These are phyloP conservation scores for Elegia similella DNA, from an alignment of 2,888 invertebrate species.

Conservation along the genomic window DNA sequence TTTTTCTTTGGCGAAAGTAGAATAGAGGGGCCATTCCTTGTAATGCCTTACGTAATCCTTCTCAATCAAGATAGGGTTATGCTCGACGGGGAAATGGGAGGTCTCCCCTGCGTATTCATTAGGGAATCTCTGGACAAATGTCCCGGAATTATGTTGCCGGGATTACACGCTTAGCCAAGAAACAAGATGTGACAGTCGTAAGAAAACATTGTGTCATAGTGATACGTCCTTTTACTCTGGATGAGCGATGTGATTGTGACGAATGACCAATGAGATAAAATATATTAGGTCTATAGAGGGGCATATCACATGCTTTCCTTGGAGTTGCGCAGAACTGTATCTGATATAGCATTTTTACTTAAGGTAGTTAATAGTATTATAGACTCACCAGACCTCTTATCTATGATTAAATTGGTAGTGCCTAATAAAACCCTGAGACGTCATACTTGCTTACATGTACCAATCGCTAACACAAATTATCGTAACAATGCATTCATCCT, in stretches of 20 bases:
- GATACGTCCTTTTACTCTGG: slow-evolving; percentile 27
- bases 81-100: slow-evolving; percentile 40
- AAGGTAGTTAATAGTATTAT: no score
- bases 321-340: no score
- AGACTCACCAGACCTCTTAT: no score
- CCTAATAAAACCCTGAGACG: no score
- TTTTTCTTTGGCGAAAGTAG: slow-evolving; percentile 46
- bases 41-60: slow-evolving; percentile 59
- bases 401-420: no score
- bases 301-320: no score
- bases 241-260: neutral
- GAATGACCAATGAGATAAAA: neutral
- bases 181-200: slow-evolving; percentile 46
- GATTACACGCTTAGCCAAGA: slow-evolving; percentile 56
- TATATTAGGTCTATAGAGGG: no score
- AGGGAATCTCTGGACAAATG: slow-evolving; percentile 60
- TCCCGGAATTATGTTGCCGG: slow-evolving; percentile 54
- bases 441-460: no score
- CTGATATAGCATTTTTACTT: no score
- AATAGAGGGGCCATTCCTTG: slow-evolving; percentile 49
- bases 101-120: slow-evolving; percentile 55
- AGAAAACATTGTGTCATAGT: slow-evolving; percentile 18
- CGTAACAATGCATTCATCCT: no score
- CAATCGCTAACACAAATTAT: no score
- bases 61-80: slow-evolving; percentile 71